A percentile compares a stretch with the other conserved stretches of the same genome.
Conservation (phyloP, 2,888 invertebrate species). For the Elegia similella region DNA sequence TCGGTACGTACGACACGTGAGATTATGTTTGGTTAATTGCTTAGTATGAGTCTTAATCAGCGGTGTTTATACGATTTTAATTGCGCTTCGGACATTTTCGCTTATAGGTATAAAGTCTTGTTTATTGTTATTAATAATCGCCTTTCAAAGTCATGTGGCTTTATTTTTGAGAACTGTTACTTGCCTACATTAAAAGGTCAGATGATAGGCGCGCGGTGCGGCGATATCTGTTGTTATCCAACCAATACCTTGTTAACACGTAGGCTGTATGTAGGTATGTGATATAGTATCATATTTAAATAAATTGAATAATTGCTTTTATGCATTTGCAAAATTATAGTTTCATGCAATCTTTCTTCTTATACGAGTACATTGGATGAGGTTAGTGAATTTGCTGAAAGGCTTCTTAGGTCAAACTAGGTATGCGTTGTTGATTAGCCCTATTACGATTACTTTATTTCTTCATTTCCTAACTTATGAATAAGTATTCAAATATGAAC, state of each 20-base stretch:
- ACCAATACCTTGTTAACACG: not conserved
- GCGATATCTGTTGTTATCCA: not conserved
- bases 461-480: too few species aligned
- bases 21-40: slow-evolving; percentile 13
- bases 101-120: not conserved
- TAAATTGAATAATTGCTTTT: too few species aligned
- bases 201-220: not conserved
- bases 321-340: too few species aligned
- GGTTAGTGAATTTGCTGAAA: too few species aligned
- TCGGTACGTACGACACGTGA: slow-evolving; percentile 10
- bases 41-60: slow-evolving; percentile 1
- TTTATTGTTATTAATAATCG: not conserved
- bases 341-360: too few species aligned
- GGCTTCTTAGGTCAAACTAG: too few species aligned
- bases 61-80: not conserved
- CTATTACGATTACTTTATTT: too few species aligned
- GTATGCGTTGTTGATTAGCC: too few species aligned
- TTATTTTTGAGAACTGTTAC: not conserved
- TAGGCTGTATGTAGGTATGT: not conserved
- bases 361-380: too few species aligned
- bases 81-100: not conserved
- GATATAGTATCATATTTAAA: too few species aligned
- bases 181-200: not conserved
- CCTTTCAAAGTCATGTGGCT: not conserved
- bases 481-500: too few species aligned